Conservation (phyloP, 2,888 invertebrate genomes). For the Syrista parreyssii region DNA sequence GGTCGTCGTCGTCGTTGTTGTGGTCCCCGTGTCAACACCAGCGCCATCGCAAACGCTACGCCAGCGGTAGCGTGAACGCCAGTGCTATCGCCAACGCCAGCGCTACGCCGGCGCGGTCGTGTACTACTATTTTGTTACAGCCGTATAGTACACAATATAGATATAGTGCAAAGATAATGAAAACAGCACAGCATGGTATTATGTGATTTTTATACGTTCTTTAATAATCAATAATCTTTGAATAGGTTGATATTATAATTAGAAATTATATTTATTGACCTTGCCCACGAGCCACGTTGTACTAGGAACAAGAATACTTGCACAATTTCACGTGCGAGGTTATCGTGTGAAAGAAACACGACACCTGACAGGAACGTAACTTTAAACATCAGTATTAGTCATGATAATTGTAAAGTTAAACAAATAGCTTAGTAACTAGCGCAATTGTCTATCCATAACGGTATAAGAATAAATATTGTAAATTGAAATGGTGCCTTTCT, state of each 20-base stretch:
- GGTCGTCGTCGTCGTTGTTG: no score
- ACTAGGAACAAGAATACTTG: not conserved
- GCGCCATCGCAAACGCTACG: no score
- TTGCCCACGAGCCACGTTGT: not conserved
- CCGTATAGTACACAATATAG: no score
- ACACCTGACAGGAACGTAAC: not conserved
- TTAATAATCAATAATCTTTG: not conserved
- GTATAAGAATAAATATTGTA: not conserved
- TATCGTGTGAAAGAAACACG: not conserved
- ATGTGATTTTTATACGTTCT: not conserved
- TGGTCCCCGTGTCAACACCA: no score
- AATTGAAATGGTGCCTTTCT: not conserved
- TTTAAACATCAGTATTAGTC: no score
- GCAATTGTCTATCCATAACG: not conserved
- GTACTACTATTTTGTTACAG: no score
- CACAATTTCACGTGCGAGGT: not conserved
- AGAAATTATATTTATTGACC: not conserved
- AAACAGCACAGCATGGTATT: not conserved
- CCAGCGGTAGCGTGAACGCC: no score
- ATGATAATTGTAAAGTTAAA: not conserved
- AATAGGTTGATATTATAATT: not conserved
- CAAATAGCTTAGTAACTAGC: not conserved
- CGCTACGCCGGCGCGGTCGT: no score
- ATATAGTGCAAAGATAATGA: not conserved
- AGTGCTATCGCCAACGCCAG: no score